A percentile compares a stretch with the other conserved stretches of the same genome.
Evolutionary conservation across 2,113 vertebrate species (phyloP).

Genomic region (Sarotherodon lohbergeri): DNA sequence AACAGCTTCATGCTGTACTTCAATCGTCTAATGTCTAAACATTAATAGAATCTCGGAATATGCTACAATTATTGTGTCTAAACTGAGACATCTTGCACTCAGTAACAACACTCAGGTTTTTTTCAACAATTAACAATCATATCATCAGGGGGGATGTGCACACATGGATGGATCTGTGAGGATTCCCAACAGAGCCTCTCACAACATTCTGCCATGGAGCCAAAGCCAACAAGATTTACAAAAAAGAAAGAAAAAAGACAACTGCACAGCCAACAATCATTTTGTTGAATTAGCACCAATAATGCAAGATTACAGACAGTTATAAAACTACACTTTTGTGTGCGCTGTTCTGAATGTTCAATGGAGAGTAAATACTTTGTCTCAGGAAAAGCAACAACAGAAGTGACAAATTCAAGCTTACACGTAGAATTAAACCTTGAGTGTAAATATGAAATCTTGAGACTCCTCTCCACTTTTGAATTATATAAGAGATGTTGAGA

Average conservation of each 20-base stretch:
- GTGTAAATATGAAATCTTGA: conserved; percentile 20
- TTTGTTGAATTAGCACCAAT: conserved; percentile 8
- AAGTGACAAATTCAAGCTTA: conserved; percentile 13
- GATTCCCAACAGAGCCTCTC: conserved; percentile 7
- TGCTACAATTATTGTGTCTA: not conserved
- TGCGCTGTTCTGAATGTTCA: not conserved
- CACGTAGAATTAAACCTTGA: conserved; percentile 8
- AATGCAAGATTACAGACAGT: conserved; percentile 5
- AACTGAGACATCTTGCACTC: not conserved
- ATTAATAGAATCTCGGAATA: not conserved
- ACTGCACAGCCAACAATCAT: not conserved
- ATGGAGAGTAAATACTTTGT: conserved; percentile 4
- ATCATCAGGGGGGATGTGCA: not conserved
- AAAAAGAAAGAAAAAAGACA: not conserved
- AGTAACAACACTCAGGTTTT: not conserved
- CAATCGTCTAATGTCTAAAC: not conserved
- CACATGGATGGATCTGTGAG: conserved; percentile 2
- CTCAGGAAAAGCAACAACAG: not conserved
- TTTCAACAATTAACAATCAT: conserved; percentile 1
- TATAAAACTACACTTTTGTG: not conserved
- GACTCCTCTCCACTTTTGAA: conserved; percentile 23
- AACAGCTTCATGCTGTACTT: not conserved
- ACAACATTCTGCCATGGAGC: not conserved
- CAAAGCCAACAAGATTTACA: not conserved
- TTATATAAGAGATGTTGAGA: conserved; percentile 44